These are phyloP conservation scores for Sialis fuliginosa DNA, from an alignment of 2,888 invertebrate species.

Conservation along the genomic window DNA sequence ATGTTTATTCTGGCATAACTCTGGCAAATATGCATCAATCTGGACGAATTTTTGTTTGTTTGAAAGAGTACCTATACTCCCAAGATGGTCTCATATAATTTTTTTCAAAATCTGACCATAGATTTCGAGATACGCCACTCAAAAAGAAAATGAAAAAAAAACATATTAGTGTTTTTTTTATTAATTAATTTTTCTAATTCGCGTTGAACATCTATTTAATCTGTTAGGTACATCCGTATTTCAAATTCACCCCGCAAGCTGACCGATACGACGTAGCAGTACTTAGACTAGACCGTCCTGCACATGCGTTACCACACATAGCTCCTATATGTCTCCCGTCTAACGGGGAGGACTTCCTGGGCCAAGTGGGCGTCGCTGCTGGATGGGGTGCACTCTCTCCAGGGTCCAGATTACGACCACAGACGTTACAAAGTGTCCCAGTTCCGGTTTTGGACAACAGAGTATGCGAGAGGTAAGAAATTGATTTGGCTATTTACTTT, in stretches of 20 bases:
- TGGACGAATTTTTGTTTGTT: too few relatives aligned
- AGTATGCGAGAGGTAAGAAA: constrained; percentile 39
- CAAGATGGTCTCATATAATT: too few relatives aligned
- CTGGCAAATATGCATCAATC: too few relatives aligned
- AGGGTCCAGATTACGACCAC: constrained; percentile 72
- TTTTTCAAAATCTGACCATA: too few relatives aligned
- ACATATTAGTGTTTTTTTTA: too few relatives aligned
- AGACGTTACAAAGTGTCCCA: constrained; percentile 79
- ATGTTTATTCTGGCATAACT: too few relatives aligned
- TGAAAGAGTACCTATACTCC: too few relatives aligned
- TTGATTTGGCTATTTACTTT: not conserved
- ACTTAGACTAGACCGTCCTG: constrained; percentile 66
- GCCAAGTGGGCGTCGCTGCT: constrained; percentile 82
- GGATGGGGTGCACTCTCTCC: constrained; percentile 81
- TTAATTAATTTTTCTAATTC: too few relatives aligned
- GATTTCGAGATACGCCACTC: too few relatives aligned
- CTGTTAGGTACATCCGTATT: constrained; percentile 70
- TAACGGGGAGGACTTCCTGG: constrained; percentile 75
- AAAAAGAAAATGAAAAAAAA: too few relatives aligned
- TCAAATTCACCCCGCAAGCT: constrained; percentile 85
- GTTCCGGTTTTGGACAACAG: constrained; percentile 87
- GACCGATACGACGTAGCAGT: constrained; percentile 86
- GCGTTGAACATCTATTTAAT: not conserved
- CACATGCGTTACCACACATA: constrained; percentile 82
- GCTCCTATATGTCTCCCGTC: constrained; percentile 83